These are phyloP conservation scores for Folsomia candida DNA, from an alignment of 2,888 invertebrate species.

Conservation along the genomic window DNA sequence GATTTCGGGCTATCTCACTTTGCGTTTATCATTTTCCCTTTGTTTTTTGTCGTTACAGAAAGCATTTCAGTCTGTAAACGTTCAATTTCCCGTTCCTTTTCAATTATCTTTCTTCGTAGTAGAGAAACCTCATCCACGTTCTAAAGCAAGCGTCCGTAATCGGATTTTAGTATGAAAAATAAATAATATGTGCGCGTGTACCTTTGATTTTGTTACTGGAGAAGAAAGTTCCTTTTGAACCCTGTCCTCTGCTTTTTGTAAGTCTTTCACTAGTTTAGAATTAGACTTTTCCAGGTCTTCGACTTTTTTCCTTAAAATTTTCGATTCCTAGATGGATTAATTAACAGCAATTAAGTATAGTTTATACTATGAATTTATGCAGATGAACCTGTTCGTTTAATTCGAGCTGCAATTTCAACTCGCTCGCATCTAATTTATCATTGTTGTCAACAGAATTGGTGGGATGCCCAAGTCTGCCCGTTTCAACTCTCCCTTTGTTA, in stretches of 20 bases:
- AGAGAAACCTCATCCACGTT: conserved; percentile 54
- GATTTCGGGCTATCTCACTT: conserved; percentile 65
- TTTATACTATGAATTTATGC: neutral
- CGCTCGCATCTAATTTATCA: conserved; percentile 70
- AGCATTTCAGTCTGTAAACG: conserved; percentile 71
- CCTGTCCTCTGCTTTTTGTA: conserved; percentile 74
- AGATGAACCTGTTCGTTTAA: conserved; percentile 74
- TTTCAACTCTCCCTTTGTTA: conserved; percentile 44
- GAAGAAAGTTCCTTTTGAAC: conserved; percentile 56
- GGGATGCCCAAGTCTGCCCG: conserved; percentile 41
- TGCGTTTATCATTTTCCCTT: conserved; percentile 61
- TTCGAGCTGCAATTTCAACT: conserved; percentile 79
- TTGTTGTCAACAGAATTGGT: conserved; percentile 55
- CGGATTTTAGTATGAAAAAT: neutral
- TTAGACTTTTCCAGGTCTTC: conserved; percentile 80
- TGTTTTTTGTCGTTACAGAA: conserved; percentile 64
- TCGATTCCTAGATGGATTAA: conserved; percentile 65
- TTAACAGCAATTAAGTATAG: conserved; percentile 6
- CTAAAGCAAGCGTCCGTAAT: too few species aligned
- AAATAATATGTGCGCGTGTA: conserved; percentile 6
- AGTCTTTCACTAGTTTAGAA: conserved; percentile 69
- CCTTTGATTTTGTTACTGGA: conserved; percentile 50
- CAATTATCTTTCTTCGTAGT: conserved; percentile 63
- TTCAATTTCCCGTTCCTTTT: conserved; percentile 74
- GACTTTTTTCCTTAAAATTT: conserved; percentile 76